phyloP scores from a whole-genome alignment of 2,113 vertebrate genomes.

The Chlamydotis undulata region DNA sequence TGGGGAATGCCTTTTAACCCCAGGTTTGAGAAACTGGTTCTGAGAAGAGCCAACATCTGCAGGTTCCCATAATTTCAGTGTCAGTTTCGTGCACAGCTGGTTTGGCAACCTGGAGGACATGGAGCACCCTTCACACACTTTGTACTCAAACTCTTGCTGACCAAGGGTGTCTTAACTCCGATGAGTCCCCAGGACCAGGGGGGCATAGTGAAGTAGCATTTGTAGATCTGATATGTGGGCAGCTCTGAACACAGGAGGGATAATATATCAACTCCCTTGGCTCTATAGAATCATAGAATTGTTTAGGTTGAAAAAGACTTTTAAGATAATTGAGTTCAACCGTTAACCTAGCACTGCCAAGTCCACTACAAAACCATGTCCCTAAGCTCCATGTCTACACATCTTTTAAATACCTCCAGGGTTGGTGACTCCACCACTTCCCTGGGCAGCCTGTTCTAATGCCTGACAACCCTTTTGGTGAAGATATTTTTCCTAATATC shows the following conservation, averaged over 20 bases:
- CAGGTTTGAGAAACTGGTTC: not conserved
- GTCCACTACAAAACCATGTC: too few species aligned
- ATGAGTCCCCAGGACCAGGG: not conserved
- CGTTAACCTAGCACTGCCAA: too few species aligned
- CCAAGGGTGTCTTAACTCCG: too few species aligned
- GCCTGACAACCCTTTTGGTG: too few species aligned
- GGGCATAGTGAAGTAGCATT: accelerated
- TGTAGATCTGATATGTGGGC: not conserved
- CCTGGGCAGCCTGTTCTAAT: too few species aligned
- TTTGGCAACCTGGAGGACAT: not conserved
- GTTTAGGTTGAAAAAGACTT: too few species aligned
- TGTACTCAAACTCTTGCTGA: not conserved
- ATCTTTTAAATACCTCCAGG: too few species aligned
- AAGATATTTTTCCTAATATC: too few species aligned
- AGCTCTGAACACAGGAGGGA: not conserved
- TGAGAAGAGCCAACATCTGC: not conserved
- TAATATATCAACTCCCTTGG: not conserved
- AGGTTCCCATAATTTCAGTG: not conserved
- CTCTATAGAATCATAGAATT: not conserved
- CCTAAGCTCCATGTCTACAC: too few species aligned
- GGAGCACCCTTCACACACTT: not conserved
- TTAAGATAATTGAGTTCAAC: too few species aligned
- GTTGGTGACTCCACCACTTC: too few species aligned
- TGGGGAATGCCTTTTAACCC: not conserved
- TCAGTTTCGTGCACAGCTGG: not conserved